These are phyloP conservation scores for Ceyx cyanopectus DNA, from an alignment of 2,113 vertebrate species.

Conservation along the genomic window DNA sequence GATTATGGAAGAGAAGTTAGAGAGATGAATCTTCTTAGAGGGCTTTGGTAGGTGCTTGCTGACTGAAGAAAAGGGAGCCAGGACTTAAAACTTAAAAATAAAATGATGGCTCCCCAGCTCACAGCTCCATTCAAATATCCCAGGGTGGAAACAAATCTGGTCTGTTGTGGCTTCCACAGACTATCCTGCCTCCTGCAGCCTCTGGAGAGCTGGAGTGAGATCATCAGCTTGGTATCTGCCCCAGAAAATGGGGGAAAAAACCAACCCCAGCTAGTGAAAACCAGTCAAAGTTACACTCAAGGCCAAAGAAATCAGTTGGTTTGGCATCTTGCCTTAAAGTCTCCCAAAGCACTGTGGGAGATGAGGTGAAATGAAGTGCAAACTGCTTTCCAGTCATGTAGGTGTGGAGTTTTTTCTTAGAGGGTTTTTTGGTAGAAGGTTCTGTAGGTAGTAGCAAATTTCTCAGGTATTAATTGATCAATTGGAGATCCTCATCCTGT, in stretches of 20 bases:
- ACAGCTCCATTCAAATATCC: not conserved
- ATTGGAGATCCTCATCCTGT: too few relatives aligned
- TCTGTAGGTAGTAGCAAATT: not conserved
- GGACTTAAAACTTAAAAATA: not conserved
- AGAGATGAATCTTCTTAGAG: not conserved
- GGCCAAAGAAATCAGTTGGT: not conserved
- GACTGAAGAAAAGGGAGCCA: not conserved
- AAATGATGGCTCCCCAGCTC: not conserved
- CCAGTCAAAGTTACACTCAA: not conserved
- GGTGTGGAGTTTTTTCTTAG: not conserved
- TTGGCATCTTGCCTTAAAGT: not conserved
- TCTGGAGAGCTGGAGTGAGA: not conserved
- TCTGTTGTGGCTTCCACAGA: not conserved
- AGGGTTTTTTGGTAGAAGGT: not conserved
- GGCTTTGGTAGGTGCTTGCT: not conserved
- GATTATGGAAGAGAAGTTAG: not conserved
- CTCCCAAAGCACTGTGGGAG: slow-evolving; percentile 3
- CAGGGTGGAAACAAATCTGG: not conserved
- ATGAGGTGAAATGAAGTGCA: not conserved
- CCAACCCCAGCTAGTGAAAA: not conserved
- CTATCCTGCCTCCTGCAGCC: not conserved
- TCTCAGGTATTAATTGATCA: too few relatives aligned
- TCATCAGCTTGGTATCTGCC: not conserved
- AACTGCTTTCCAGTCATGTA: not conserved
- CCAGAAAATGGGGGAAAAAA: not conserved